phyloP scores from a whole-genome alignment of 2,888 invertebrate species.

The Aleiodes alternator region DNA sequence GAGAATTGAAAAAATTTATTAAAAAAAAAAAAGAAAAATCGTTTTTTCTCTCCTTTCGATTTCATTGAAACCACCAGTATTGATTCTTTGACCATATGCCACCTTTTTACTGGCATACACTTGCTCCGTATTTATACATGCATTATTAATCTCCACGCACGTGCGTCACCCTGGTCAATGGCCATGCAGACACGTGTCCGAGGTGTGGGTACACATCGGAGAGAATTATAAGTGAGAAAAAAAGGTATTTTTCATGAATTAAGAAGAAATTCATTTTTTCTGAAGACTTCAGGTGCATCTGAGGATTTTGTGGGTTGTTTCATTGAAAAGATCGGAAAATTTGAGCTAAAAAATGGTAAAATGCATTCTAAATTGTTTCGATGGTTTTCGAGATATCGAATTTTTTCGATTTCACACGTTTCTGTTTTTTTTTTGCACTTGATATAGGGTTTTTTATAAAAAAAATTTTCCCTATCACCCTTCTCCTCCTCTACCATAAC shows the following conservation, averaged over 20 bases:
- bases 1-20: no score
- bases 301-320: no score
- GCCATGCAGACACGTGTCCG: slow-evolving; percentile 18
- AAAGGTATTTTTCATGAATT: neutral
- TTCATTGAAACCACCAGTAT: slow-evolving; percentile 9
- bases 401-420: no score
- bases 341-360: no score
- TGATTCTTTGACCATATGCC: slow-evolving; percentile 23
- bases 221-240: slow-evolving; percentile 12
- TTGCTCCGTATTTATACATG: slow-evolving; percentile 16
- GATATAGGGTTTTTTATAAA: no score
- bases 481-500: no score
- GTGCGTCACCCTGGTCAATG: slow-evolving; percentile 26
- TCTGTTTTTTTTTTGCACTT: no score
- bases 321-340: no score
- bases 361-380: no score
- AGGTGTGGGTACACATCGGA: neutral
- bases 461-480: no score
- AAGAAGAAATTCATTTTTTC: neutral
- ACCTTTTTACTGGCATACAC: neutral
- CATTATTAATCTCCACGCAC: slow-evolving; percentile 34
- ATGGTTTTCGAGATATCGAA: no score
- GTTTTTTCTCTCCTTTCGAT: neutral
- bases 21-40: no score
- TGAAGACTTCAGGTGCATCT: neutral